Evolutionary conservation across 2,797 vertebrate genomes (phyloP).

Genomic region (Ficedula albicollis): DNA sequence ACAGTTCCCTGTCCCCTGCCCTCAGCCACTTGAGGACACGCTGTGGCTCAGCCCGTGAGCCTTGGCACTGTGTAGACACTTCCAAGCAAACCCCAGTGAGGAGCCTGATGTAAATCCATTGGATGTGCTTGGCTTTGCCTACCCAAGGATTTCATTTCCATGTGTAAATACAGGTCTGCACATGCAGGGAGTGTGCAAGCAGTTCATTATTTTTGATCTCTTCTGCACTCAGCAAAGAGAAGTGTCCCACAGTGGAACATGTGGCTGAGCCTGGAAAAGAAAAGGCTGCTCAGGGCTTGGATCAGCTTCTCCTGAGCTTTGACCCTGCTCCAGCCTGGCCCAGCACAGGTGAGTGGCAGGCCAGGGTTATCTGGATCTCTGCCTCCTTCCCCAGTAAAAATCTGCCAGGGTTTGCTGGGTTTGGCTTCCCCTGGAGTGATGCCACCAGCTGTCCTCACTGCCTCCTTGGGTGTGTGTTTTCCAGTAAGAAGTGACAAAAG

Average conservation of each 20-base stretch:
- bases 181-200: background rate
- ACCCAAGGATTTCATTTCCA: constrained; percentile 31
- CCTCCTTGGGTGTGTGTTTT: background rate
- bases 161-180: constrained; percentile 20
- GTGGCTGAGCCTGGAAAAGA: background rate
- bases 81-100: background rate
- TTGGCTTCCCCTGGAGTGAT: background rate
- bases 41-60: background rate
- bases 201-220: constrained; percentile 23
- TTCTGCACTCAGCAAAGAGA: background rate
- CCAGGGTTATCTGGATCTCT: background rate
- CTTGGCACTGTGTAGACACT: background rate
- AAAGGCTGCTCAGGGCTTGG: background rate
- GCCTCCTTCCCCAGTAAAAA: background rate
- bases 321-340: background rate
- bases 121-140: constrained; percentile 37
- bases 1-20: background rate
- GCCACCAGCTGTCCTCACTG: background rate
- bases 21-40: accelerated
- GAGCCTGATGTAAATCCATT: constrained; percentile 13
- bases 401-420: background rate
- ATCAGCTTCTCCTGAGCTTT: background rate
- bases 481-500: background rate
- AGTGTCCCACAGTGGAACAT: background rate
- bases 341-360: background rate